Base-by-base conservation (phyloP, 2,113 vertebrate species). In the Strix aluco region DNA sequence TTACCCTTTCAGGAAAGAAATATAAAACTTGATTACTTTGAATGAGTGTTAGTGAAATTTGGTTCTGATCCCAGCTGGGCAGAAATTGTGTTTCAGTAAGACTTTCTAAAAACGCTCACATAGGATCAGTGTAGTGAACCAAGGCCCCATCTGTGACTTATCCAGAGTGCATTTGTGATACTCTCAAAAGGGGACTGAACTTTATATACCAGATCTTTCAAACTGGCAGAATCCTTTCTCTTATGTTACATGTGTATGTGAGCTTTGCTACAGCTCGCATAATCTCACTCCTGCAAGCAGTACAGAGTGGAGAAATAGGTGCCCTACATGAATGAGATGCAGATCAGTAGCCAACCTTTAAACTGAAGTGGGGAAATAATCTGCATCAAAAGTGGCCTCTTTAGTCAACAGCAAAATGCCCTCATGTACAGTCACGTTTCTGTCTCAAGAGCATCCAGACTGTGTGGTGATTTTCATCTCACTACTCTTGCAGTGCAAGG, bases 1-100 rank as follows among this genome's bases (percentile, higher is more conserved):
- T 95, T 95, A 94, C 65, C 86, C 93, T 96, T 96, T 94, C 94
- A 94, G 62, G 81, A 78, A 86, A 92, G 70, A 96, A 96, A 97
- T 91, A 81, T 59, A 84, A 91, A 97, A 92, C 93, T 95, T 97
- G 96, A 96, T 96, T 96, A 96, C 89, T 94, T 19, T 78, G 84
- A 96, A 77, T 77, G 66, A 86, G 75, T 55, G 75, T 59, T 89
- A 95, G 69, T 29, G 47, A 94, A 86, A 94, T 71, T 57, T n/a
- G 69, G 67, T 91, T 78, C 77, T 84, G 88, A 78, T 88, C 80
- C 86, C 95, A 94, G 94, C 95, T 91, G 93, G 81, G 96, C 49
- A 94, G 81, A 95, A 89, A 34, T 1, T 23, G 40, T 9, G 11
- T 52, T 85, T 72, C 78, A 85, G 27, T 27, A 52, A 63, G 62